Evolutionary conservation across 2,888 invertebrate genomes (phyloP).

Genomic region (Drosophila tanythrix): DNA sequence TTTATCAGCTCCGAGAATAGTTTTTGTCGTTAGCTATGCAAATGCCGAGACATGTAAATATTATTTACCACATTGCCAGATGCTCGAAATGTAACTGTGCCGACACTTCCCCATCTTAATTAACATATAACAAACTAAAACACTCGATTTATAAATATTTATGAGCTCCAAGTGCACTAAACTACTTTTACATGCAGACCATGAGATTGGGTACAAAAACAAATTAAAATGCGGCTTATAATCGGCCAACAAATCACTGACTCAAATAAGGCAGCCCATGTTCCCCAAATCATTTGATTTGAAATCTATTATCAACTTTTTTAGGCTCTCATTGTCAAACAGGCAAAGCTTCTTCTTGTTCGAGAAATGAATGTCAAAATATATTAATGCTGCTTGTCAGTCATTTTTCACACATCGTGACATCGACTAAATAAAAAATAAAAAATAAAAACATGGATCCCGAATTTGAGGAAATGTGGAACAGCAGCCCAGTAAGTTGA

Average conservation of each 20-base stretch:
- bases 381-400: not conserved
- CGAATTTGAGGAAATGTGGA: conserved; percentile 47
- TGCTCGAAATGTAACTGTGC: conserved; percentile 71
- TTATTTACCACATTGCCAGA: conserved; percentile 77
- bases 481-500: conserved; percentile 17
- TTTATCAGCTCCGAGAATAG: conserved; percentile 43
- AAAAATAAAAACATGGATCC: conserved; percentile 22
- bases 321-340: not conserved
- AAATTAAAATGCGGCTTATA: conserved; percentile 1
- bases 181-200: conserved; percentile 24
- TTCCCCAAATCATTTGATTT: not conserved
- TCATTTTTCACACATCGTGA: not conserved
- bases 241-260: not conserved
- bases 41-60: conserved; percentile 74
- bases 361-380: not conserved
- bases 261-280: not conserved
- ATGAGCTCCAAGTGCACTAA: conserved; percentile 46
- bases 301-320: not conserved
- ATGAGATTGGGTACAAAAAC: not conserved
- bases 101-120: conserved; percentile 61
- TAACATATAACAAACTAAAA: conserved; percentile 76
- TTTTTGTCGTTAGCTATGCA: conserved; percentile 79
- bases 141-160: conserved; percentile 71
- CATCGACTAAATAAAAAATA: not conserved
- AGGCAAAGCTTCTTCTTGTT: not conserved